Base-by-base conservation (phyloP, 2,113 vertebrate genomes). In the Psilopsiagon aymara region DNA sequence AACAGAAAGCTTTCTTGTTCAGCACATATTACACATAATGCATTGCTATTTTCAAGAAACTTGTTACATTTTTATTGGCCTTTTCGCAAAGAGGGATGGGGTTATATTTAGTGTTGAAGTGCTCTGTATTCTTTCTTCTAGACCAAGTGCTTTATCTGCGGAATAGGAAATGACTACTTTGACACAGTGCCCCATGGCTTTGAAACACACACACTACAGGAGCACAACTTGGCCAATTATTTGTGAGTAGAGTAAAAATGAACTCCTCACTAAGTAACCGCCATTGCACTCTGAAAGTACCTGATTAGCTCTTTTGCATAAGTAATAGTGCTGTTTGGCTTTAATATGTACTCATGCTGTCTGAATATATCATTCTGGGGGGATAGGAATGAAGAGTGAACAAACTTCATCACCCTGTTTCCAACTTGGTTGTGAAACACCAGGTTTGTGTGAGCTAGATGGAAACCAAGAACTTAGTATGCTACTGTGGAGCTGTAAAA, bases 111-210 rank as follows among this genome's bases (percentile, higher is more conserved):
- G 12, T 76, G 25, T 69, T 47, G 39, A 70, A 63, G 23, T 70
- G 25, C 39, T 29, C 53, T 76, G 11, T 83, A 9, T 87, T 88
- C 52, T 94, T 91, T 92, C 73, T 98, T 98, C 67, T 94, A 99
- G 99, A 99, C 99, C 1, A 99, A 99, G 95, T 99, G 99, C 96
- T 99, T 99, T 96, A 99, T 99, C 97, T 99, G 99, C 95, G 99
- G 99, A 55, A 99, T 99, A 80, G 99, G 99, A 87, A 99, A 99
- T 27, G 99, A 99, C 94, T 99, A 99, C 97, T 99, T 99, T 68
- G 99, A 99, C 97, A 99, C 99, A 4, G 99, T 99, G 71, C 99
- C 99, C n/a, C 99, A 99, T 19, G 99, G 99, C 96, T 99, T 99
- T 97, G 99, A 99, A 97, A 99, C 99, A 28, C 99, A 99, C 97